phyloP scores from a whole-genome alignment of 1,140 invertebrate genomes.

The Lepidostoma basale region DNA sequence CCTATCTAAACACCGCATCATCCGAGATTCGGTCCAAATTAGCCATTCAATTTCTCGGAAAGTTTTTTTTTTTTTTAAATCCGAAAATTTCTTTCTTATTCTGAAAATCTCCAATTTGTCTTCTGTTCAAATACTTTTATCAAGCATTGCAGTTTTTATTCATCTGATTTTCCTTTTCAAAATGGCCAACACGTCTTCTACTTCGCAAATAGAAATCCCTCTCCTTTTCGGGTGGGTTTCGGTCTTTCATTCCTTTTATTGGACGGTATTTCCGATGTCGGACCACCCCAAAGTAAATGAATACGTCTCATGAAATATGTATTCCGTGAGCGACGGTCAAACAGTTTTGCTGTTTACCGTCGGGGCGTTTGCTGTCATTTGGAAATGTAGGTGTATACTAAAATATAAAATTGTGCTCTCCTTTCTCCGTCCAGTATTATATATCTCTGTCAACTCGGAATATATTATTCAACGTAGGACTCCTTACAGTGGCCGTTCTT shows the following conservation, averaged over 20 bases:
- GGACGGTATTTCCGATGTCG: constrained; percentile 4
- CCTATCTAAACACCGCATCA: constrained; percentile 16
- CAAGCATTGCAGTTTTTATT: constrained; percentile 25
- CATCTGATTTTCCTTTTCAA: constrained; percentile 14
- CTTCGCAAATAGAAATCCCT: constrained; percentile 21
- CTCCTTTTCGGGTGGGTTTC: background rate
- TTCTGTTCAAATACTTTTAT: constrained; percentile 23
- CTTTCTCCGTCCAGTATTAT: too few relatives aligned
- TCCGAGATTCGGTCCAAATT: constrained; percentile 10
- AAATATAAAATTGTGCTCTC: too few relatives aligned
- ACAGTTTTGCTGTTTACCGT: constrained; percentile 30
- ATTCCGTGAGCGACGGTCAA: constrained; percentile 33
- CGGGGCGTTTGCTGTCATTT: constrained; percentile 23
- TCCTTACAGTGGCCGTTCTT: too few relatives aligned
- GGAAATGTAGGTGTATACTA: too few relatives aligned
- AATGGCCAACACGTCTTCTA: constrained; percentile 23
- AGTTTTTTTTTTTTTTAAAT: background rate
- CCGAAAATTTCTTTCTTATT: constrained; percentile 1
- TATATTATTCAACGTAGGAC: too few relatives aligned
- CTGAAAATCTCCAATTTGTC: background rate
- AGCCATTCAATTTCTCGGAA: constrained; percentile 27
- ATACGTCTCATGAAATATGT: constrained; percentile 38
- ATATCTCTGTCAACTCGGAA: too few relatives aligned
- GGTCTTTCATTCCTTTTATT: constrained; percentile 24
- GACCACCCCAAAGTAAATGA: constrained; percentile 25